Percentiles rank a stretch among this genome's conserved stretches.
phyloP scores from a whole-genome alignment of 2,888 invertebrate genomes.

The Quadriops clusia region DNA sequence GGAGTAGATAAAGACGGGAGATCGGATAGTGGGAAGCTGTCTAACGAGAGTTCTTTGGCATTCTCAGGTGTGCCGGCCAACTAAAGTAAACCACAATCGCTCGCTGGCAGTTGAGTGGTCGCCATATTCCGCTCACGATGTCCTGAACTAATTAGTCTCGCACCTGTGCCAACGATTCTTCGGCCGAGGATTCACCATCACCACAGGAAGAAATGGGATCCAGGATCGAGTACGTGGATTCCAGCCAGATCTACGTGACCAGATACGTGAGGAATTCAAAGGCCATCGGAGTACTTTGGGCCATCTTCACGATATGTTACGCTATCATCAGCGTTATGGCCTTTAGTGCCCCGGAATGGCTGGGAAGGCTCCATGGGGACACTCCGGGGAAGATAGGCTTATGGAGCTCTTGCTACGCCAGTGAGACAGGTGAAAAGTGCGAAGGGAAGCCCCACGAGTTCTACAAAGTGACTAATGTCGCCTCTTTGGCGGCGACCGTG shows the following conservation, averaged over 20 bases:
- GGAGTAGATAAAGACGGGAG: too few species aligned
- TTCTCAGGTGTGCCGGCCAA: too few species aligned
- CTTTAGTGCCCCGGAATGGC: conserved; percentile 91
- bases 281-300: conserved; percentile 96
- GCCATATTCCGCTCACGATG: too few species aligned
- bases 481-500: conserved; percentile 78
- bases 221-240: conserved; percentile 86
- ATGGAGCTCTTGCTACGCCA: conserved; percentile 73
- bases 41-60: too few species aligned
- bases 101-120: too few species aligned
- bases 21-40: too few species aligned
- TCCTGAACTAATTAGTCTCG: too few species aligned
- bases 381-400: conserved; percentile 86
- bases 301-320: conserved; percentile 93
- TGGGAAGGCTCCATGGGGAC: conserved; percentile 66
- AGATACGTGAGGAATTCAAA: conserved; percentile 86
- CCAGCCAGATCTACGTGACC: conserved; percentile 80
- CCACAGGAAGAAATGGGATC: conserved; percentile 85
- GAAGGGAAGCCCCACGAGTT: conserved; percentile 76
- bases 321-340: conserved; percentile 92
- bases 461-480: conserved; percentile 60
- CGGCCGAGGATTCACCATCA: too few species aligned
- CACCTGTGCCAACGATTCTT: too few species aligned
- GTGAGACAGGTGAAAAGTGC: conserved; percentile 67
- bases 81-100: too few species aligned